Conservation (phyloP, 2,797 vertebrate genomes). For the Podargus strigoides region DNA sequence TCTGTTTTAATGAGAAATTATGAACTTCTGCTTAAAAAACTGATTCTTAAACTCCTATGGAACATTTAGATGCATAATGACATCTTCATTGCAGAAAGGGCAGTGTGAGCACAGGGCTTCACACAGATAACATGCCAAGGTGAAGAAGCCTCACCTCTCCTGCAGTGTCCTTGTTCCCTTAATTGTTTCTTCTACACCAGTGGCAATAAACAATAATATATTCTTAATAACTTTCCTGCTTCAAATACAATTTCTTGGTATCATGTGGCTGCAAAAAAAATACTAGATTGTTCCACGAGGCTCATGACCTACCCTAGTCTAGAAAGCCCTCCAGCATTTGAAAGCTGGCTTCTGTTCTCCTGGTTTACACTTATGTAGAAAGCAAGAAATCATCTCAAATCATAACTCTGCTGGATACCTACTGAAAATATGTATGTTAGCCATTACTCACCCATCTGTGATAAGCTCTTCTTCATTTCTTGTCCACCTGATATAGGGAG, state of each 20-base stretch:
- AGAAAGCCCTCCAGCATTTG: background rate
- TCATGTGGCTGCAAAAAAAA: background rate
- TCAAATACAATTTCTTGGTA: background rate
- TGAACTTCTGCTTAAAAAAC: too few relatives aligned
- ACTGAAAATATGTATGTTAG: background rate
- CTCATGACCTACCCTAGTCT: background rate
- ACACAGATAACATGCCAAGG: background rate
- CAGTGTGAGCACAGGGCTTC: background rate
- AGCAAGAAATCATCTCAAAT: background rate
- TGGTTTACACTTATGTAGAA: background rate
- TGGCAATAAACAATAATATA: background rate
- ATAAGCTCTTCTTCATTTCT: conserved; percentile 75
- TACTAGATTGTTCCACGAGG: background rate
- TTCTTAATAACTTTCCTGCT: background rate
- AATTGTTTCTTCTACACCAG: background rate
- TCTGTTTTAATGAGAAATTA: background rate
- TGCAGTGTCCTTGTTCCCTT: background rate
- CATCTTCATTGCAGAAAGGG: background rate
- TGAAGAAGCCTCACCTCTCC: background rate
- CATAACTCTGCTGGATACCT: background rate
- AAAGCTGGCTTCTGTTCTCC: background rate
- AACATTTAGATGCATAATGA: background rate
- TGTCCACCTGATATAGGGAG: conserved; percentile 80
- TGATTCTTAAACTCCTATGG: too few relatives aligned
- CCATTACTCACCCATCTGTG: conserved; percentile 61